Percentiles rank a stretch among this genome's conserved stretches.
phyloP scores from a whole-genome alignment of 2,888 invertebrate genomes.

The Macrophya alboannulata region DNA sequence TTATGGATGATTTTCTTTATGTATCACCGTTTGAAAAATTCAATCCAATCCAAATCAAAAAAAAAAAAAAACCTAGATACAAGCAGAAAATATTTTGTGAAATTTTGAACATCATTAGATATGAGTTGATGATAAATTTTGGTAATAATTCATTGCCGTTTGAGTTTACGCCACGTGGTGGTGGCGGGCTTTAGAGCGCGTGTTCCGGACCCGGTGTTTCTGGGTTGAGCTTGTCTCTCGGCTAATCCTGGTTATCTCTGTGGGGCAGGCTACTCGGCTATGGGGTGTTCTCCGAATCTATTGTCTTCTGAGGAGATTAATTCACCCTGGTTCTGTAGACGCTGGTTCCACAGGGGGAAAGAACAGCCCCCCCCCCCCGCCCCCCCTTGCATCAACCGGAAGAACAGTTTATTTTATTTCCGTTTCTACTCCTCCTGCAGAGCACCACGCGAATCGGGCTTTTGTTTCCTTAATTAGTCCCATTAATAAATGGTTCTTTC shows the following conservation, averaged over 20 bases:
- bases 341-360: background rate
- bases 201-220: constrained; percentile 49
- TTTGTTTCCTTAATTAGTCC: constrained; percentile 51
- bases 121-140: constrained; percentile 6
- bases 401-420: constrained; percentile 54
- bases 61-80: background rate
- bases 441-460: background rate
- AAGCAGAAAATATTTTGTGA: background rate
- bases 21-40: background rate
- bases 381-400: constrained; percentile 23
- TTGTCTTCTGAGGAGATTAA: constrained; percentile 54
- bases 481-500: constrained; percentile 39
- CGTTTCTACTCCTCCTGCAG: constrained; percentile 24
- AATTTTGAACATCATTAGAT: background rate
- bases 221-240: constrained; percentile 40
- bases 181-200: constrained; percentile 27
- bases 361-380: constrained; percentile 1
- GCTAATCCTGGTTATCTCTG: constrained; percentile 54
- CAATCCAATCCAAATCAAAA: background rate
- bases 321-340: constrained; percentile 38
- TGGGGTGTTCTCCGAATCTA: constrained; percentile 37
- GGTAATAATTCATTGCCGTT: constrained; percentile 7
- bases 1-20: no score
- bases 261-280: constrained; percentile 37
- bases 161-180: constrained; percentile 29